These are phyloP conservation scores for Eulacestoma nigropectus DNA, from an alignment of 2,113 vertebrate genomes.

Conservation along the genomic window DNA sequence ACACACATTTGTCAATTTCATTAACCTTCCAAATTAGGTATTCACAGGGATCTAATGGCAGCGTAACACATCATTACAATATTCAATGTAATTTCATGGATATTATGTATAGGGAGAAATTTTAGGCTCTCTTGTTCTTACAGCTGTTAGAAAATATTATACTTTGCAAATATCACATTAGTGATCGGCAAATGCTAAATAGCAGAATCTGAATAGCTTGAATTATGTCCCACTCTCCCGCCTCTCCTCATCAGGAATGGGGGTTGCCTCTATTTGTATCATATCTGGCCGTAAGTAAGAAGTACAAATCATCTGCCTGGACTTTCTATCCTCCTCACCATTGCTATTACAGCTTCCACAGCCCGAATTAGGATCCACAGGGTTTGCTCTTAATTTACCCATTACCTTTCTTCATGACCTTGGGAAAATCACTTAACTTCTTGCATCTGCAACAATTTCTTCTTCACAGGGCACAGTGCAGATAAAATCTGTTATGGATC, in stretches of 20 bases:
- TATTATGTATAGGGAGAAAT: slow-evolving; percentile 60
- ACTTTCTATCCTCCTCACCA: background rate
- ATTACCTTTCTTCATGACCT: background rate
- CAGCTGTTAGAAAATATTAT: slow-evolving; percentile 70
- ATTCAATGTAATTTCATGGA: slow-evolving; percentile 67
- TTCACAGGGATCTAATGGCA: slow-evolving; percentile 64
- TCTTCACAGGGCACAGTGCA: background rate
- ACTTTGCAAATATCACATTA: slow-evolving; percentile 65
- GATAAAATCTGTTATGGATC: background rate
- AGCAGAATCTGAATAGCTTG: slow-evolving; percentile 48
- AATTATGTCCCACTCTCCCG: slow-evolving; percentile 28
- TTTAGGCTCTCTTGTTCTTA: slow-evolving; percentile 67
- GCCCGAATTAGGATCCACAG: background rate
- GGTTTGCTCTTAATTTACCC: background rate
- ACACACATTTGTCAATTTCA: slow-evolving; percentile 67
- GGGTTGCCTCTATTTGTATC: slow-evolving; percentile 40
- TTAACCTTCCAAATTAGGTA: slow-evolving; percentile 73
- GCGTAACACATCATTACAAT: slow-evolving; percentile 65
- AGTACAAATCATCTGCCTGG: slow-evolving; percentile 10
- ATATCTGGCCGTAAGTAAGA: background rate
- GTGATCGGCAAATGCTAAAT: slow-evolving; percentile 52
- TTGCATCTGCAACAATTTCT: background rate
- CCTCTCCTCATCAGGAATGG: slow-evolving; percentile 28
- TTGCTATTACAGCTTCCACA: background rate
- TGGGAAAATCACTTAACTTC: background rate